Percentiles rank a stretch among this genome's conserved stretches.
Evolutionary conservation across 2,113 vertebrate genomes (phyloP).

Genomic region (Chaetura pelagica): DNA sequence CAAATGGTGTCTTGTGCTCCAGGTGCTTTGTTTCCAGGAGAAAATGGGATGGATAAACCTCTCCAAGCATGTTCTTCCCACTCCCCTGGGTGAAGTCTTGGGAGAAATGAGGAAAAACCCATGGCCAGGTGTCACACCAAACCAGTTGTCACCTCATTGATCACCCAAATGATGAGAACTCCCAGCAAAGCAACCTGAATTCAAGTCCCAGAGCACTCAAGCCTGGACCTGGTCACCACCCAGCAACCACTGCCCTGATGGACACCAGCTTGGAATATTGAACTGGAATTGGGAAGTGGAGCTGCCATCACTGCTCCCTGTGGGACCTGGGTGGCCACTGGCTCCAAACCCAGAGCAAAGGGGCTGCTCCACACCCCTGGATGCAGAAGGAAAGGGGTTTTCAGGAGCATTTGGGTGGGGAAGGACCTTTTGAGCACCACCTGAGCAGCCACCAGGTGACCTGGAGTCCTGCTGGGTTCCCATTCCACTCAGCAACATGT

Average conservation of each 20-base stretch:
- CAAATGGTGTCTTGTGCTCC: neutral
- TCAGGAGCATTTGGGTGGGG: fast-evolving
- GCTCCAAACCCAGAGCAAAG: neutral
- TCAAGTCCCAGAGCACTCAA: neutral
- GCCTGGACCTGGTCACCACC: neutral
- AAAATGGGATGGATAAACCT: too few relatives aligned
- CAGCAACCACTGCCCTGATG: neutral
- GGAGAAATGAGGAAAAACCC: neutral
- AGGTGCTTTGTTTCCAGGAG: neutral
- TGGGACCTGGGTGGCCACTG: neutral
- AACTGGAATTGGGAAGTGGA: neutral
- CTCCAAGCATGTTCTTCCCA: too few relatives aligned
- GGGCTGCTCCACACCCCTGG: neutral
- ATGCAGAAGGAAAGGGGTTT: neutral
- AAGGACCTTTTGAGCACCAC: neutral
- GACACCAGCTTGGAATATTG: neutral
- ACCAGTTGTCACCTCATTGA: too few relatives aligned
- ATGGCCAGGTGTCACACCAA: too few relatives aligned
- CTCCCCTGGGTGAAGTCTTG: too few relatives aligned
- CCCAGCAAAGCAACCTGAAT: neutral
- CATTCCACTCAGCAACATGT: too few relatives aligned
- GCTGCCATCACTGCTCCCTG: neutral
- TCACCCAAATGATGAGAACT: neutral
- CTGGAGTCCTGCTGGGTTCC: neutral
- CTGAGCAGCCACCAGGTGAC: fast-evolving